Percentiles rank a stretch among this genome's conserved stretches.
Conservation (phyloP, 2,113 vertebrate genomes). For the Mesocricetus auratus region DNA sequence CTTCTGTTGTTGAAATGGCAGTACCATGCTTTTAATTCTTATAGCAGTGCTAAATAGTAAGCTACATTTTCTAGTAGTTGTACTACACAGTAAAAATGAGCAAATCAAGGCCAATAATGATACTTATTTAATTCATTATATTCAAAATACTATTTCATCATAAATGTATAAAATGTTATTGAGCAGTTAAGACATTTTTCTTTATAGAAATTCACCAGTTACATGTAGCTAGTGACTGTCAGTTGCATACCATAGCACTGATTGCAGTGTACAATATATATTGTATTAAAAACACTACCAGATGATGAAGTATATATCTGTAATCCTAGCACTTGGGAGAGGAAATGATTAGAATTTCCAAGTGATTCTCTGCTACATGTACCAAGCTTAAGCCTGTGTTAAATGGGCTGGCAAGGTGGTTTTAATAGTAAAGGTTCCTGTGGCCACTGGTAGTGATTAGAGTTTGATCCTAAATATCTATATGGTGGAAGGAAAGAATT, state of each 20-base stretch:
- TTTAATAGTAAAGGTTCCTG: neutral
- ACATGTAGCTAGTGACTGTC: neutral
- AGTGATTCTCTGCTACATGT: neutral
- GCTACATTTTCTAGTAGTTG: neutral
- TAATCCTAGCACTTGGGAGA: neutral
- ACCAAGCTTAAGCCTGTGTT: neutral
- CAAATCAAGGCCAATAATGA: neutral
- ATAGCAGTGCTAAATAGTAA: neutral
- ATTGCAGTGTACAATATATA: neutral
- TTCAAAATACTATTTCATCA: neutral
- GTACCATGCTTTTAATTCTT: neutral
- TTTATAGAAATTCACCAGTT: neutral
- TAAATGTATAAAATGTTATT: neutral
- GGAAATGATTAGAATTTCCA: neutral
- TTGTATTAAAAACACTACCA: neutral
- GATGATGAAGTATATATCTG: neutral
- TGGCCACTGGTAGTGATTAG: neutral
- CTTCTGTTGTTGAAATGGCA: neutral
- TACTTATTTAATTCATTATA: conserved; percentile 13
- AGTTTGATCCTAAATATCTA: neutral
- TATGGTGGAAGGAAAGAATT: neutral
- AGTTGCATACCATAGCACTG: neutral
- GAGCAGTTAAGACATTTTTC: neutral
- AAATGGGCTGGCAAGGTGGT: neutral
- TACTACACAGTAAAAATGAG: neutral